Conservation (phyloP, 2,888 invertebrate genomes). For the Entomobrya proxima region DNA sequence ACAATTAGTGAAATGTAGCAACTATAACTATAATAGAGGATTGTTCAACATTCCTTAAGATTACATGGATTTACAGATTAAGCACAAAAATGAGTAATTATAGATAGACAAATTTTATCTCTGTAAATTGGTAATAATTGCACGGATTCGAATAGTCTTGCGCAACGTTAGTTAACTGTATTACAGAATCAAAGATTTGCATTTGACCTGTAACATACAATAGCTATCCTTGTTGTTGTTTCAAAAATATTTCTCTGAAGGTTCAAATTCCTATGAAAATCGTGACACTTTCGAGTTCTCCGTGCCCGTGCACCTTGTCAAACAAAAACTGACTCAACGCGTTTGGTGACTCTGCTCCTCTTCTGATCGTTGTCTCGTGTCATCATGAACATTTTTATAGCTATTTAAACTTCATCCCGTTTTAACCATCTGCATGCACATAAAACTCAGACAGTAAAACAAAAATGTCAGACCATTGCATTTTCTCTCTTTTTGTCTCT, state of each 20-base stretch:
- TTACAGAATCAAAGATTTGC: too few species aligned
- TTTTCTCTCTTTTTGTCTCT: background rate
- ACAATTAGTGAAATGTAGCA: too few species aligned
- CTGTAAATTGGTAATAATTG: too few species aligned
- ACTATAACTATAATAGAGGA: too few species aligned
- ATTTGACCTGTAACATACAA: slow-evolving; percentile 7
- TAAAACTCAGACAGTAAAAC: background rate
- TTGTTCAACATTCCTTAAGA: too few species aligned
- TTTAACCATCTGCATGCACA: background rate
- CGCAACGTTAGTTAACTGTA: too few species aligned
- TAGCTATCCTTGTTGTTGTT: background rate
- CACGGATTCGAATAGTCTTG: too few species aligned
- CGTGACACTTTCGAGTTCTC: slow-evolving; percentile 2
- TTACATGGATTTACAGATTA: too few species aligned
- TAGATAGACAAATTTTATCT: too few species aligned
- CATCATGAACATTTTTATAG: slow-evolving; percentile 15
- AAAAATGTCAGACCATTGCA: background rate
- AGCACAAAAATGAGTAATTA: too few species aligned
- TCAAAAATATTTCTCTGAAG: background rate
- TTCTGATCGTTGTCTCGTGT: slow-evolving; percentile 23
- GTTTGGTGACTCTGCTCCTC: slow-evolving; percentile 15
- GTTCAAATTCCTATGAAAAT: background rate
- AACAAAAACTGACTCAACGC: slow-evolving; percentile 27
- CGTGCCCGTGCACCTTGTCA: background rate
- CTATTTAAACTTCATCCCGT: background rate